Conservation (phyloP, 2,888 invertebrate species). For the Pycnomerus fuliginosus region DNA sequence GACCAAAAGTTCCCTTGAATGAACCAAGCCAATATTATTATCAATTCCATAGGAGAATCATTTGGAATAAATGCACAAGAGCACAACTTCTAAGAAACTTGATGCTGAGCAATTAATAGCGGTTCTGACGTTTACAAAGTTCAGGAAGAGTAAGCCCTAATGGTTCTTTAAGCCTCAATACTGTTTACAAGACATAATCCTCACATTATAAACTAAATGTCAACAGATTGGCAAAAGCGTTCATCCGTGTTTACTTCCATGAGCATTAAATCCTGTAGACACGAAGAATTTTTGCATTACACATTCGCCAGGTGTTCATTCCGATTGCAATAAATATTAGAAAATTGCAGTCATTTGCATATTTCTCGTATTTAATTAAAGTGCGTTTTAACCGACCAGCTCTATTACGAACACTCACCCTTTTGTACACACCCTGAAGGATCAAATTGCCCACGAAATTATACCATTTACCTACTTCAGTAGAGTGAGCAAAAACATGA, state of each 20-base stretch:
- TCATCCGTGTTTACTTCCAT: slow-evolving; percentile 7
- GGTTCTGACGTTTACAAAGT: too few relatives aligned
- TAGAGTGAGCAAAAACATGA: too few relatives aligned
- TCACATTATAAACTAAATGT: slow-evolving; percentile 5
- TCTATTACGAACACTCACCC: not conserved
- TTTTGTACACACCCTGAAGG: not conserved
- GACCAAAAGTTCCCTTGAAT: too few relatives aligned
- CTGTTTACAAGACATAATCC: slow-evolving; percentile 8
- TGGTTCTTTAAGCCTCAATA: too few relatives aligned
- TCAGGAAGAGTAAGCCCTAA: too few relatives aligned
- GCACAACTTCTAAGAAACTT: too few relatives aligned
- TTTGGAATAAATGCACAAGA: too few relatives aligned
- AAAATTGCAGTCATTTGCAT: slow-evolving; percentile 6
- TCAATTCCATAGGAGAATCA: too few relatives aligned
- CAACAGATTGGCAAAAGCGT: slow-evolving; percentile 3
- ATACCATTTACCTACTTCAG: slow-evolving; percentile 2
- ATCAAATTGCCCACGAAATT: not conserved
- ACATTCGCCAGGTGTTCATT: slow-evolving; percentile 15
- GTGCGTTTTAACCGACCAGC: not conserved
- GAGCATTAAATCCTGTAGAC: slow-evolving; percentile 9
- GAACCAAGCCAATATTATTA: too few relatives aligned
- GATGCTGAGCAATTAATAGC: too few relatives aligned
- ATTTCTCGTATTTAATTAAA: not conserved
- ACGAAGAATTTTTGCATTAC: slow-evolving; percentile 6
- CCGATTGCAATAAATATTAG: slow-evolving; percentile 7